Percentiles rank a stretch among this genome's conserved stretches.
phyloP scores from a whole-genome alignment of 2,797 vertebrate genomes.

The Vultur gryphus region DNA sequence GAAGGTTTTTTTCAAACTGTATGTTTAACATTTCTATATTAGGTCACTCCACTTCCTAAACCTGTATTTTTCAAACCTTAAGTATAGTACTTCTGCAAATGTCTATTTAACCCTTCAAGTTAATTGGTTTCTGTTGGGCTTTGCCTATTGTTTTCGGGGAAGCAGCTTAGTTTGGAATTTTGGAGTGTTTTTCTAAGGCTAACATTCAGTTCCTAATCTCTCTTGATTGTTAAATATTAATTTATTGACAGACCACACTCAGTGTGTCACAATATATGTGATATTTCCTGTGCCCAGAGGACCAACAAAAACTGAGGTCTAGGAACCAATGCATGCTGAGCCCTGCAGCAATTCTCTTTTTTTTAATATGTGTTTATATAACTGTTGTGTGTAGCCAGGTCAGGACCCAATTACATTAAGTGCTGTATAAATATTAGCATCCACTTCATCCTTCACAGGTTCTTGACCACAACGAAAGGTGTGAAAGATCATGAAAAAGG shows the following conservation, averaged over 20 bases:
- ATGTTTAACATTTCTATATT: constrained; percentile 29
- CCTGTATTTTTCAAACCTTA: constrained; percentile 29
- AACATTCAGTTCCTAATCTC: constrained; percentile 44
- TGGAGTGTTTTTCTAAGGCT: constrained; percentile 42
- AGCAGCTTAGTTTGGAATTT: constrained; percentile 16
- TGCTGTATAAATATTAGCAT: constrained; percentile 50
- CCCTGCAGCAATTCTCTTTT: neutral
- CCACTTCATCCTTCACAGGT: constrained; percentile 14
- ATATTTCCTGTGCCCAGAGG: constrained; percentile 37
- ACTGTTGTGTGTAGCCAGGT: constrained; percentile 22
- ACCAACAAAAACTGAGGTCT: neutral
- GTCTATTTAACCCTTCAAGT: constrained; percentile 23
- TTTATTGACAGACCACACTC: constrained; percentile 46
- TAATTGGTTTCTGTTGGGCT: constrained; percentile 55
- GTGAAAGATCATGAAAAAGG: constrained; percentile 32
- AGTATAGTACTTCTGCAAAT: constrained; percentile 32
- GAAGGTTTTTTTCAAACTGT: neutral
- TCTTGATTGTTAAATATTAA: constrained; percentile 56
- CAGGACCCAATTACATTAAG: constrained; percentile 33
- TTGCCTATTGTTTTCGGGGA: constrained; percentile 10
- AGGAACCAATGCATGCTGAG: neutral
- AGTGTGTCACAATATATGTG: neutral
- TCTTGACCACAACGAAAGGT: constrained; percentile 19
- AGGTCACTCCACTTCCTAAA: constrained; percentile 14
- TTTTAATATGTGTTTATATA: neutral